Percentiles rank a stretch among this genome's conserved stretches.
phyloP scores from a whole-genome alignment of 2,797 vertebrate species.

The Loris lydekkerianus region DNA sequence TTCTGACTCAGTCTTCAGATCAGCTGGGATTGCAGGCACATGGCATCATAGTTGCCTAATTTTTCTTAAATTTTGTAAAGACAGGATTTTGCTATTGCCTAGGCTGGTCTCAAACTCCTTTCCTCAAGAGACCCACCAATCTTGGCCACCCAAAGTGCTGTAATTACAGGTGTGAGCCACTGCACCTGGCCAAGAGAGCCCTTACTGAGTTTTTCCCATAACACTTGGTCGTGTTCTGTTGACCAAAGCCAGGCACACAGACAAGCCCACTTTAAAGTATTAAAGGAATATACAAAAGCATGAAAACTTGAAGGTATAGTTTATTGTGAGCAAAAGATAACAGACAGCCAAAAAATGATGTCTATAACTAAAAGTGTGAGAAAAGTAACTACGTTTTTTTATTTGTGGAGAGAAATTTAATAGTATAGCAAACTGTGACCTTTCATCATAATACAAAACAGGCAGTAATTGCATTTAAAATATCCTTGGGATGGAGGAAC shows the following conservation, averaged over 20 bases:
- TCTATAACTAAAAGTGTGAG: not conserved
- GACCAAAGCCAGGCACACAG: not conserved
- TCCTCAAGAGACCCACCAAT: too few species aligned
- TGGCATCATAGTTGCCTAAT: too few species aligned
- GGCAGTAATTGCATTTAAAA: not conserved
- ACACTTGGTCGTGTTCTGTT: not conserved
- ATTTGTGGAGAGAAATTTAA: not conserved
- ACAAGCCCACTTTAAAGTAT: not conserved
- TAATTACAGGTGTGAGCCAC: too few species aligned
- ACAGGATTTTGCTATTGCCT: too few species aligned
- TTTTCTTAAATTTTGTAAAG: too few species aligned
- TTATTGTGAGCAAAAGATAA: not conserved
- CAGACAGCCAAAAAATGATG: not conserved
- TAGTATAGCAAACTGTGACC: not conserved
- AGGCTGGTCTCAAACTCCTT: too few species aligned
- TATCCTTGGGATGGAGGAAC: not conserved
- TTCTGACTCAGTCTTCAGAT: too few species aligned
- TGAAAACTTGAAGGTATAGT: not conserved
- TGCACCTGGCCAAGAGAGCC: not conserved
- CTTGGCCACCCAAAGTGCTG: too few species aligned
- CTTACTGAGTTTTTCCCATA: not conserved
- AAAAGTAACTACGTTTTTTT: not conserved
- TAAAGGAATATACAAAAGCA: not conserved
- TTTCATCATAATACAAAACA: not conserved
- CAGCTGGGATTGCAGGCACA: too few species aligned